These are phyloP conservation scores for Odocoileus hemionus DNA, from an alignment of 2,113 vertebrate species.

Conservation along the genomic window DNA sequence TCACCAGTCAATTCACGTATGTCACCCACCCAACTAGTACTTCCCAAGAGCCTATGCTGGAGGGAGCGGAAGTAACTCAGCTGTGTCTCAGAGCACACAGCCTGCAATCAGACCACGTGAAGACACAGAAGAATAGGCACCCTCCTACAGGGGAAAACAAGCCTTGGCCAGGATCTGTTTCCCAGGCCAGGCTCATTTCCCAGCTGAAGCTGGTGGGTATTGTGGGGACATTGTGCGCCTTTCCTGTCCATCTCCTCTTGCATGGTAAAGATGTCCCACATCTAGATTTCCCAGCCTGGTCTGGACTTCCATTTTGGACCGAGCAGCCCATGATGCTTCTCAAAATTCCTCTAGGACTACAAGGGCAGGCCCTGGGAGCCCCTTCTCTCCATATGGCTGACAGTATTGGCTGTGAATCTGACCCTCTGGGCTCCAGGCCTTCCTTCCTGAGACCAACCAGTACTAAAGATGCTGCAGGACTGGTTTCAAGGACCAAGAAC, in stretches of 20 bases:
- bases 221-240: fast-evolving
- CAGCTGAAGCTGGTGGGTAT: not conserved
- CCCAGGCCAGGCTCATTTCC: not conserved
- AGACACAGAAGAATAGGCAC: not conserved
- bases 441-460: not conserved
- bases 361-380: not conserved
- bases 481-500: not conserved
- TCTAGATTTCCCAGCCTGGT: not conserved
- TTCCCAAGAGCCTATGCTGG: not conserved
- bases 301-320: not conserved
- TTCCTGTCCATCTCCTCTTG: not conserved
- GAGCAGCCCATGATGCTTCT: not conserved
- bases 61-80: not conserved
- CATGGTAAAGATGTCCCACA: not conserved
- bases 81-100: not conserved
- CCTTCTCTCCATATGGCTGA: not conserved
- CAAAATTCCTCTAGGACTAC: not conserved
- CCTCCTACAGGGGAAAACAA: not conserved
- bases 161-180: not conserved
- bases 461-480: not conserved
- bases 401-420: not conserved
- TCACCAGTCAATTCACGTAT: not conserved
- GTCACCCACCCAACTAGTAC: not conserved
- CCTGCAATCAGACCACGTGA: not conserved
- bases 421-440: not conserved